Evolutionary conservation across 2,888 invertebrate species (phyloP).

Genomic region (Ichneumoninae sp.): DNA sequence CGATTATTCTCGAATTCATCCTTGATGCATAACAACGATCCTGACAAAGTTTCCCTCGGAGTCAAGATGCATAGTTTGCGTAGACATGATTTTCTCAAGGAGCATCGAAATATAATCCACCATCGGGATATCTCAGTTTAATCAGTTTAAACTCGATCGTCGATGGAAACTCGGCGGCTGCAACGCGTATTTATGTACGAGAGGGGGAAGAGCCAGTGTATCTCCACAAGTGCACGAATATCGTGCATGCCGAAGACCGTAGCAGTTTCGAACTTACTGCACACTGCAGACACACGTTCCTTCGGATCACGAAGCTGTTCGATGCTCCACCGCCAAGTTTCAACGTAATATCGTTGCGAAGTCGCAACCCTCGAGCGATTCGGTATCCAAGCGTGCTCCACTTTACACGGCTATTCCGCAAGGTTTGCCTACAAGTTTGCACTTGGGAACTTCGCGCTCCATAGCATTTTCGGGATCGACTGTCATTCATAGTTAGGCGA

Average conservation of each 20-base stretch:
- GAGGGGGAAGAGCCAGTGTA: conserved; percentile 26
- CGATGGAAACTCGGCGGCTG: not conserved
- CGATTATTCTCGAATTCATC: not conserved
- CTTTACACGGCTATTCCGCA: conserved; percentile 32
- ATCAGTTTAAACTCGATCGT: conserved; percentile 10
- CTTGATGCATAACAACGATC: not conserved
- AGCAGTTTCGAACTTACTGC: conserved; percentile 50
- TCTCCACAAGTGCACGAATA: conserved; percentile 20
- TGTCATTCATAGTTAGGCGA: not conserved
- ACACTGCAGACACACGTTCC: conserved; percentile 56
- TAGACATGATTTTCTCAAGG: not conserved
- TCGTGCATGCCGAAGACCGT: conserved; percentile 46
- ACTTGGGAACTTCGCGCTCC: conserved; percentile 32
- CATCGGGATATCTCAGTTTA: conserved; percentile 3
- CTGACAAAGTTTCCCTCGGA: not conserved
- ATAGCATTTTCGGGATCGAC: conserved; percentile 56
- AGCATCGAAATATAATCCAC: not conserved
- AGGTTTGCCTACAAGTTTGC: conserved; percentile 55
- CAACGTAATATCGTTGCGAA: conserved; percentile 61
- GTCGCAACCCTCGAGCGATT: conserved; percentile 58
- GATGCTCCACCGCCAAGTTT: conserved; percentile 57
- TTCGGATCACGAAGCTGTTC: conserved; percentile 42
- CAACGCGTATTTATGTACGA: not conserved
- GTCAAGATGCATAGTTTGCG: not conserved
- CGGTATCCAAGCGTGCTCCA: conserved; percentile 39